These are phyloP conservation scores for Ochlodes sylvanus DNA, from an alignment of 2,888 invertebrate genomes.

Conservation along the genomic window DNA sequence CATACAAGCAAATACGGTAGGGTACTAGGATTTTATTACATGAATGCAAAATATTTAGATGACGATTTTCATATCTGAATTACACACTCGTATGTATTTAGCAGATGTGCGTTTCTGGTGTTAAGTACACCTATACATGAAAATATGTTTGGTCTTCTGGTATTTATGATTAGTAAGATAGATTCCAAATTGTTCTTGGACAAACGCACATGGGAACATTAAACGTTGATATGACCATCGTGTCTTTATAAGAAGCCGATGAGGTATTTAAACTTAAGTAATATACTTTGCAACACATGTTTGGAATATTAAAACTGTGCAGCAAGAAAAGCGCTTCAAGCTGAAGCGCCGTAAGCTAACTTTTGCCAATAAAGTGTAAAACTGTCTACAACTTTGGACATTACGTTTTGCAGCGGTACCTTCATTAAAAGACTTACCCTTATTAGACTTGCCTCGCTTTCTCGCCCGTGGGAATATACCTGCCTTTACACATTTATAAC, in stretches of 20 bases:
- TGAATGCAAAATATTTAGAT: too few relatives aligned
- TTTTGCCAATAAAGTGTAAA: constrained; percentile 17
- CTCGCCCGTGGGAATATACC: not conserved
- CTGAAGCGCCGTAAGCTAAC: not conserved
- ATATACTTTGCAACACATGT: constrained; percentile 1
- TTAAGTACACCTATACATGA: too few relatives aligned
- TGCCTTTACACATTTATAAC: not conserved
- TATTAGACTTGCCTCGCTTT: not conserved
- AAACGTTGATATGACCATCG: too few relatives aligned
- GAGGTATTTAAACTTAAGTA: not conserved
- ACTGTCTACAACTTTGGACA: constrained; percentile 21
- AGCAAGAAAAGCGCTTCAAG: not conserved
- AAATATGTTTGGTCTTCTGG: too few relatives aligned
- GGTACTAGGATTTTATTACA: too few relatives aligned
- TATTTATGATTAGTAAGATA: too few relatives aligned
- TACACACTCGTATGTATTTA: too few relatives aligned
- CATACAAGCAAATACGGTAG: not conserved
- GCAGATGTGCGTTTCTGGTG: too few relatives aligned
- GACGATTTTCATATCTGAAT: too few relatives aligned
- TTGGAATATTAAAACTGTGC: constrained; percentile 5
- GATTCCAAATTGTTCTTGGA: too few relatives aligned
- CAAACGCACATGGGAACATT: too few relatives aligned
- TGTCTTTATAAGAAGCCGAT: not conserved
- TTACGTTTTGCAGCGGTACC: constrained; percentile 22
- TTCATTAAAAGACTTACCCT: constrained; percentile 15